These are phyloP conservation scores for Brachylomia viminalis DNA, from an alignment of 2,888 invertebrate genomes.

Conservation along the genomic window DNA sequence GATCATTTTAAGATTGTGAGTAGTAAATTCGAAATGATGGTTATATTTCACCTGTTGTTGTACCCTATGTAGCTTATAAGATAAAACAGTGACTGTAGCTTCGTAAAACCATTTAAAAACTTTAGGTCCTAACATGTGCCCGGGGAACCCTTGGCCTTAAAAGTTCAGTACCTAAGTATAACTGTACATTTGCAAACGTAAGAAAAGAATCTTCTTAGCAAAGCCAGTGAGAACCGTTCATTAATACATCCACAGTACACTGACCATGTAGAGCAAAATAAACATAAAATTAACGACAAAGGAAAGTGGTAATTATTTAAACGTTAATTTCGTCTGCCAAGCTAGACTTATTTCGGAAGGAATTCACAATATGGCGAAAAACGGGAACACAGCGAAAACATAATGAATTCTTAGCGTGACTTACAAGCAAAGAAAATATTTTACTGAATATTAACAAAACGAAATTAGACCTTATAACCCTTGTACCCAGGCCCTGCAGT, in stretches of 20 bases:
- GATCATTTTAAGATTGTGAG: not conserved
- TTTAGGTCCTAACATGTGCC: constrained; percentile 11
- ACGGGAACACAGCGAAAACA: constrained; percentile 20
- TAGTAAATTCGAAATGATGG: not conserved
- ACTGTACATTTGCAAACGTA: not conserved
- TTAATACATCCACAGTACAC: constrained; percentile 47
- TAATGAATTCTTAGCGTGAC: constrained; percentile 40
- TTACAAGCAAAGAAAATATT: constrained; percentile 39
- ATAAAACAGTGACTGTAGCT: not conserved
- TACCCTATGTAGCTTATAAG: not conserved
- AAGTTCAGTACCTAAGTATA: not conserved
- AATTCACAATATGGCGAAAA: constrained; percentile 34
- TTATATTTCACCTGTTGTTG: not conserved
- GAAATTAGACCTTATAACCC: constrained; percentile 41
- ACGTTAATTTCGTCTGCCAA: constrained; percentile 33
- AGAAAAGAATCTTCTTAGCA: constrained; percentile 10
- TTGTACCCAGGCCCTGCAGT: too few relatives aligned
- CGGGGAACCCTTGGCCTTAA: constrained; percentile 7
- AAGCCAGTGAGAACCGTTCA: constrained; percentile 31
- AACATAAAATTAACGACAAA: constrained; percentile 43
- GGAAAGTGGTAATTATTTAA: constrained; percentile 36
- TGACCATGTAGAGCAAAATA: constrained; percentile 49
- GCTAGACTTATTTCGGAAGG: constrained; percentile 24
- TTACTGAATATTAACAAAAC: constrained; percentile 39
- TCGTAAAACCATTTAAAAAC: not conserved